These are phyloP conservation scores for Anas georgica DNA, from an alignment of 2,797 vertebrate species.

Conservation along the genomic window DNA sequence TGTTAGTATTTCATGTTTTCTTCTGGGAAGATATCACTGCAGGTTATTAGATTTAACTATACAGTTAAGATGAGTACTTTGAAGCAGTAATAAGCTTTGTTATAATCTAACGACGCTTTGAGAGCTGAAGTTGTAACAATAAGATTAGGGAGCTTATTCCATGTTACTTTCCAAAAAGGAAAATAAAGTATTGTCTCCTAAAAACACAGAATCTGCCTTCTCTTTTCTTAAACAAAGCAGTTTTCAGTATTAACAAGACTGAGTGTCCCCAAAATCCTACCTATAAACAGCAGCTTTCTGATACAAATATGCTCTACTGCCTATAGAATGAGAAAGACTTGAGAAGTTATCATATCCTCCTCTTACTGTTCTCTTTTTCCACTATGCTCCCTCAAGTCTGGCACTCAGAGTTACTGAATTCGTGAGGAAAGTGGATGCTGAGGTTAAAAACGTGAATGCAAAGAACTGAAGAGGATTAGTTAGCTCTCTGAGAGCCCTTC, in stretches of 20 bases:
- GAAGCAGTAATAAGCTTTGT: not conserved
- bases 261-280: not conserved
- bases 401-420: not conserved
- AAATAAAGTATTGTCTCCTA: not conserved
- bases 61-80: not conserved
- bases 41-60: not conserved
- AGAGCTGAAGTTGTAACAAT: not conserved
- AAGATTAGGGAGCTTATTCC: not conserved
- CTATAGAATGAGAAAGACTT: not conserved
- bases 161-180: not conserved
- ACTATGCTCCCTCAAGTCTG: not conserved
- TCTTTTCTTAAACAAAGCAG: not conserved
- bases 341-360: not conserved
- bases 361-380: not conserved
- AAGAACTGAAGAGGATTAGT: not conserved
- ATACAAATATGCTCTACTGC: not conserved
- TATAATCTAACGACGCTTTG: not conserved
- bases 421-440: not conserved
- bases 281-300: not conserved
- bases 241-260: not conserved
- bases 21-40: not conserved
- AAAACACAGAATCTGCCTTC: not conserved
- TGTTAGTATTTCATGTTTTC: not conserved
- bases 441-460: not conserved
- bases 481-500: not conserved